These are phyloP conservation scores for Glaucomys volans DNA, from an alignment of 2,113 vertebrate genomes.

Conservation along the genomic window DNA sequence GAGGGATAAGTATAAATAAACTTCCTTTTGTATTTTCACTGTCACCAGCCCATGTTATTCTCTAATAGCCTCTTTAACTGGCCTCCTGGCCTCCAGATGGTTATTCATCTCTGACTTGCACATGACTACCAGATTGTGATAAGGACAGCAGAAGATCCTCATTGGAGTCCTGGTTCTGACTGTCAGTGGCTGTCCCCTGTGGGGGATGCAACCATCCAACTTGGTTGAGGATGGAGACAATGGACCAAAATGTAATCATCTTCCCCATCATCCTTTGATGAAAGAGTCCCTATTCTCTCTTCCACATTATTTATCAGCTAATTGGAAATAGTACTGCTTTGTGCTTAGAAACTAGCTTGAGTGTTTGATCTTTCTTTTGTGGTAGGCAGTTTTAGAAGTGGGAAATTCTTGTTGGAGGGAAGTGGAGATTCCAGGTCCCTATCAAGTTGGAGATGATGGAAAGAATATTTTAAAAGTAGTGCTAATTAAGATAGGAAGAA, in stretches of 20 bases:
- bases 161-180: background rate
- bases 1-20: background rate
- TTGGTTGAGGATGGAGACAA: background rate
- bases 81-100: background rate
- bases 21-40: conserved; percentile 14
- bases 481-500: conserved; percentile 43
- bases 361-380: conserved; percentile 20
- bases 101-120: conserved; percentile 28
- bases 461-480: conserved; percentile 22
- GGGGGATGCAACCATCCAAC: background rate
- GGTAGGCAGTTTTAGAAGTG: conserved; percentile 11
- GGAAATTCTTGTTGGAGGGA: conserved; percentile 8
- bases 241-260: conserved; percentile 24
- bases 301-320: conserved; percentile 35
- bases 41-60: background rate
- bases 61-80: conserved; percentile 12
- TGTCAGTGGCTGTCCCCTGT: background rate
- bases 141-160: conserved; percentile 4
- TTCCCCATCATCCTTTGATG: conserved; percentile 23
- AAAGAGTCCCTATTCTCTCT: background rate
- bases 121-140: background rate
- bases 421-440: background rate
- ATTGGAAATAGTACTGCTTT: conserved; percentile 39
- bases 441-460: conserved; percentile 47
- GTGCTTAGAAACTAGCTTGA: conserved; percentile 21